Evolutionary conservation across 2,113 vertebrate genomes (phyloP), one percentile per base, ranked within the genome.

Genomic region (Ochotona curzoniae): DNA sequence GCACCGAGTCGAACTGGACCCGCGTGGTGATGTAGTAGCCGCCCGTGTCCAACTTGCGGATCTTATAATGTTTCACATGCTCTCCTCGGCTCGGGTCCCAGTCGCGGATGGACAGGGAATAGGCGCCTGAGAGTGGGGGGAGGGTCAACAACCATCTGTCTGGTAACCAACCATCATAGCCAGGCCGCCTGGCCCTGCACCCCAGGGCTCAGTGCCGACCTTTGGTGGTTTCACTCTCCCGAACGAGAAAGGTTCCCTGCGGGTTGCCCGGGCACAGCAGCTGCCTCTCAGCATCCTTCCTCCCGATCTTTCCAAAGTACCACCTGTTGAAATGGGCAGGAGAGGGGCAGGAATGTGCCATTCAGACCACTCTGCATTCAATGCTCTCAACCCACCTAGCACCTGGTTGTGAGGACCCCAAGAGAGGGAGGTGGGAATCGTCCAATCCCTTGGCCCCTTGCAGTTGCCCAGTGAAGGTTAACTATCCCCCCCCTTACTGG

Each of bases 41-140:
- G 0, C 99, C 99, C 0, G 97, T 99, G 96, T 99, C 99, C 96
- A 99, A 97, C 81, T 99, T 99, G 47, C 99, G 98, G 95, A 99
- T 99, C 97, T 99, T 99, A 97, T 99, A 99, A 98, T 99, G 99
- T 97, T 99, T 99, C 76, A 99, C 98, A 0, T 99, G 99, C 82
- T 99, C 99, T 0, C 99, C 99, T 94, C 99, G 99, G 78, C 86
- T 97, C 54, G 99, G 98, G 0, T 99, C 99, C 99, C 99, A 99
- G 95, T 99, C 99, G 18, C 98, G 98, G 96, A 99, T 99, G 83
- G 99, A 99, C 93, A 99, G 98, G 61, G 99, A 99, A 97, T 99
- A 99, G 70, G 99, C 99, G 8, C 99, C 99, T 99, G 95, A 18
- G 54, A 82, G 95, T 23, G 54, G 83, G 5, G 5, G 61, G 47